Base-by-base conservation (phyloP, 2,888 invertebrate species). In the Embidobia sp. region DNA sequence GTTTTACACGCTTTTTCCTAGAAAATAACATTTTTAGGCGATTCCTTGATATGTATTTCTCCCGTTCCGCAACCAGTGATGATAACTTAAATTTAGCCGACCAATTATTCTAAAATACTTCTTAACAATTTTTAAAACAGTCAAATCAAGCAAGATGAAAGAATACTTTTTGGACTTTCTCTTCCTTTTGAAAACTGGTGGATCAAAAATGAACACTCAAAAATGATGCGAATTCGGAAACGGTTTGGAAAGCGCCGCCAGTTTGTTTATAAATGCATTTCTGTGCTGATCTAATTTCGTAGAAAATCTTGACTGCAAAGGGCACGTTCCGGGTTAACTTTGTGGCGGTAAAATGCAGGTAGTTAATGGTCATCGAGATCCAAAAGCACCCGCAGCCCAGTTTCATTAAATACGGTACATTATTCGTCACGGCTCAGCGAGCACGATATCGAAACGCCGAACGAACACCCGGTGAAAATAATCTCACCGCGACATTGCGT, bases 331-430 rank as follows among this genome's bases (percentile, higher is more conserved):
- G 35, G 29, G 55, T 13, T 11, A 59, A 49, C 31, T 48, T 44
- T 26, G 15, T 46, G 27, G 16, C 31, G 19, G 31, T 44, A 49
- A 63, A 63, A 63, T 63, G 35, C 66, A 78, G 79, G 80, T 84
- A 83, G 82, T 83, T 85, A 84, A 84, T 81, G 84, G 82, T 85
- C 83, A 83, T 82, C 84, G 84, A 78, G 69, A 80, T 80, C 79
- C 57, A 49, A 73, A 73, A 46, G 15, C 57, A 57, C 49, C 64
- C 57, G 51, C 64, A 57, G 51, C 75, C 49, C 55, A 55, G 55
- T 63, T 75, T 61, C 55, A 75, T 67, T 67, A 61, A 67, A 75
- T 67, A 61, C 51, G 51, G 61, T 27, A 51, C 64, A 64, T 76
- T 64, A 76, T 76, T 76, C 69, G 70, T 53, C 55, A 63, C 55